Evolutionary conservation across 2,113 vertebrate genomes (phyloP), one percentile per base, ranked within the genome.

Genomic region (Marmota monax): DNA sequence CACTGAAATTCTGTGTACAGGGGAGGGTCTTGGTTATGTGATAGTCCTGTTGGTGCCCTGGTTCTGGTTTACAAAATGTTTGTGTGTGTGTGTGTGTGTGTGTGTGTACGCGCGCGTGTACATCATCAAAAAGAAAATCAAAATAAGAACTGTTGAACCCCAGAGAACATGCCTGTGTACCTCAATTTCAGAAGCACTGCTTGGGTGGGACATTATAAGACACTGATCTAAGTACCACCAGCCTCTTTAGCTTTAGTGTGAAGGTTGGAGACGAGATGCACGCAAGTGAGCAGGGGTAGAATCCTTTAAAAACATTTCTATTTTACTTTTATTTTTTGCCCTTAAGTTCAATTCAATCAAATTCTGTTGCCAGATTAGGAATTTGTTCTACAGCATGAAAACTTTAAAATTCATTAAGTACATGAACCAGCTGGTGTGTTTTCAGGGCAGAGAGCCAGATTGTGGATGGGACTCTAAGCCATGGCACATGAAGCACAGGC

Each of bases 11-110:
- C n/a, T 29, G 29, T 42, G 45, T 1, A 2, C 0, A 5, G 1
- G 11, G 12, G 32, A 61, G 23, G 4, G 39, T 32, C 14, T n/a
- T 32, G 22, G 53, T 42, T 42, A 29, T 4, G 2, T 9, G 22
- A 58, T 48, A 16, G 48, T 10, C 0, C 0, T 23, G 48, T 1
- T 11, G 0, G 0, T 13, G 39, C 4, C 34, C n/a, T 16, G 16
- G 17, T 25, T 29, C 27, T 8, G 4, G 34, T 63, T 63, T 56
- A 27, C 23, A 22, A 63, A 73, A 32, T n/a, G 17, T 58, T 1
- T 45, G 45, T 45, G 45, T 45, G 45, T 45, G 45, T 45, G 42
- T 45, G 42, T 45, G 42, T 45, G 42, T 45, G 45, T 45, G 1
- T 45, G 45, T 45, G 45, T 45, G 7, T 9, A 45, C 45, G 45